Evolutionary conservation across 1,140 invertebrate genomes (phyloP).

Genomic region (Meloidogyne chitwoodi): DNA sequence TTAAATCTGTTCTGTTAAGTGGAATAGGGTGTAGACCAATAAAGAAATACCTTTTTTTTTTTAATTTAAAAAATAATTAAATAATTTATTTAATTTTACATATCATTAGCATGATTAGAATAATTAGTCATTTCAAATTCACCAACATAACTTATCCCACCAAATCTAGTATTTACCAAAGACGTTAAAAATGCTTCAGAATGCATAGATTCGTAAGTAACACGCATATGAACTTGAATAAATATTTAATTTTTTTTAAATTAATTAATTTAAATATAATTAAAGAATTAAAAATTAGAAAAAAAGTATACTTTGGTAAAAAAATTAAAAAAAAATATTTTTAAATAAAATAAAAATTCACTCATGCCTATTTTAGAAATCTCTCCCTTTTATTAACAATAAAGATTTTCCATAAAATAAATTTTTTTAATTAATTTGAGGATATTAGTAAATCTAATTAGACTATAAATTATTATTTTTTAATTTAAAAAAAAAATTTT

Average conservation of each 20-base stretch:
- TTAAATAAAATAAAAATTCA: too few species aligned
- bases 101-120: constrained; percentile 23
- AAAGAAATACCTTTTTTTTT: constrained; percentile 16
- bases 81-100: neutral
- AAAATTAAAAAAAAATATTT: too few species aligned
- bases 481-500: too few species aligned
- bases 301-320: neutral
- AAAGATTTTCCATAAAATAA: too few species aligned
- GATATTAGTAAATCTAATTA: too few species aligned
- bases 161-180: constrained; percentile 21
- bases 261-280: too few species aligned
- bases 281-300: neutral
- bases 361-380: too few species aligned
- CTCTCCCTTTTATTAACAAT: too few species aligned
- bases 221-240: constrained; percentile 12
- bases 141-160: constrained; percentile 19
- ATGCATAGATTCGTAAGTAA: constrained; percentile 30
- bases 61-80: neutral
- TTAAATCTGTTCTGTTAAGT: neutral
- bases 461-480: too few species aligned
- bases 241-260: neutral
- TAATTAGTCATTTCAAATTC: constrained; percentile 28
- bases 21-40: constrained; percentile 18
- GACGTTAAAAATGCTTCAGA: constrained; percentile 24
- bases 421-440: too few species aligned